Base-by-base conservation (phyloP, 2,113 vertebrate species). In the Fregata magnificens region DNA sequence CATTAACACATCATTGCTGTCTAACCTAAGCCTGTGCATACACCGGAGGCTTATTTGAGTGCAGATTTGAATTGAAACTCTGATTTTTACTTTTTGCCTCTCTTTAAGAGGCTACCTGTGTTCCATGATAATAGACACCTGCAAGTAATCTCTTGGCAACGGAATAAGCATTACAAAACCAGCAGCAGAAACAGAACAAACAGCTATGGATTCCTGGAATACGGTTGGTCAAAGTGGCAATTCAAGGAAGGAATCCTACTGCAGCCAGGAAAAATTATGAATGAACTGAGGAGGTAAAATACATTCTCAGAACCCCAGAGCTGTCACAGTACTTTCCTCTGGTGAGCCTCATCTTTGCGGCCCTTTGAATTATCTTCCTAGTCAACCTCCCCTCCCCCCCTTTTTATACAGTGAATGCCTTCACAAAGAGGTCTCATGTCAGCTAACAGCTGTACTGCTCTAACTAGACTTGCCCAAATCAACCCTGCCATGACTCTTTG, bases 331-430 rank as follows among this genome's bases (percentile, higher is more conserved):
- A 1, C n/a, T 93, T 88, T 85, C 36, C n/a, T 73, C 72, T 93
- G 22, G 52, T 85, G 79, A 96, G 67, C 82, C 61, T 95, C 77
- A 69, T 95, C 86, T 52, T 63, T 92, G 69, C 83, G 92, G 50
- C 42, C n/a, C 5, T 91, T 82, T 82, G 44, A 91, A 73, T 93
- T 82, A 79, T 82, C 73, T 74, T 81, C 31, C 16, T 63, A 76
- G 65, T 62, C 49, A 65, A 9, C 16, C 16, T 94, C 70, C 73
- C 77, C 47, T 72, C 70, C 79, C 66, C 63, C 53, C 28, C 7
- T 55, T 82, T 84, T 77, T 49, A 85, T 82, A 22, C 45, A 38
- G 20, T 52, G 88, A 85, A 80, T 91, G 49, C 73, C 61, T 82
- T 93, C 74, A 76, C 84, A 94, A 77, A 85, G 69, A 78, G 58